Conservation (phyloP, 1,140 invertebrate species). For the Diorhabda carinulata region DNA sequence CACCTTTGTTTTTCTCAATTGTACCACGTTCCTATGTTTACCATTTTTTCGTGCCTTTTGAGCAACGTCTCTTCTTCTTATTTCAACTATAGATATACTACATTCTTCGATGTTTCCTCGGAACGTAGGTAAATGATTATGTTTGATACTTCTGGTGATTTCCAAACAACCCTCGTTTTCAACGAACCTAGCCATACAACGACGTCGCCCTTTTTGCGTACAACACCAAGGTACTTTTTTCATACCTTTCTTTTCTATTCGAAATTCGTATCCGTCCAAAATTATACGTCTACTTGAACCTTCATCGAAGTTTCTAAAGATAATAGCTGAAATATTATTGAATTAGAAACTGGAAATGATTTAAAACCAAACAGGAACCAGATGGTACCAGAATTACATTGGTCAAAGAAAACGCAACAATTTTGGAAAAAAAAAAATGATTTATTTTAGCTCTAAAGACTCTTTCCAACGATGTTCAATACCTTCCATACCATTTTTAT, state of each 20-base stretch:
- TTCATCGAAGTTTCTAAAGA: background rate
- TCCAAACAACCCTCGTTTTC: background rate
- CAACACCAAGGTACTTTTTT: slow-evolving; percentile 20
- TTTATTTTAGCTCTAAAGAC: too few relatives aligned
- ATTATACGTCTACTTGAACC: slow-evolving; percentile 3
- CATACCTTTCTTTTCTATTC: background rate
- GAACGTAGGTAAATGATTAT: slow-evolving; percentile 5
- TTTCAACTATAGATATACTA: slow-evolving; percentile 7
- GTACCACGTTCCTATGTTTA: too few relatives aligned
- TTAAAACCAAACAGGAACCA: too few relatives aligned
- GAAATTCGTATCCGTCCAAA: slow-evolving; percentile 16
- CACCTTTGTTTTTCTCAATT: too few relatives aligned
- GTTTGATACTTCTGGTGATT: slow-evolving; percentile 7
- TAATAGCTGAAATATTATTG: background rate
- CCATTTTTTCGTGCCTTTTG: too few relatives aligned
- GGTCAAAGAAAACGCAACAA: too few relatives aligned
- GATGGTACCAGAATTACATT: too few relatives aligned
- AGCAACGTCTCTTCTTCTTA: background rate
- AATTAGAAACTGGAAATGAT: too few relatives aligned
- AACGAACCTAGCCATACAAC: background rate
- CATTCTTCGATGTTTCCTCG: slow-evolving; percentile 10
- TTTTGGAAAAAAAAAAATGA: too few relatives aligned
- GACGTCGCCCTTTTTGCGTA: background rate
- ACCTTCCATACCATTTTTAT: too few relatives aligned
- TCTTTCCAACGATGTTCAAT: too few relatives aligned